Evolutionary conservation across 2,113 vertebrate genomes (phyloP).

Genomic region (Cebidichthys violaceus): DNA sequence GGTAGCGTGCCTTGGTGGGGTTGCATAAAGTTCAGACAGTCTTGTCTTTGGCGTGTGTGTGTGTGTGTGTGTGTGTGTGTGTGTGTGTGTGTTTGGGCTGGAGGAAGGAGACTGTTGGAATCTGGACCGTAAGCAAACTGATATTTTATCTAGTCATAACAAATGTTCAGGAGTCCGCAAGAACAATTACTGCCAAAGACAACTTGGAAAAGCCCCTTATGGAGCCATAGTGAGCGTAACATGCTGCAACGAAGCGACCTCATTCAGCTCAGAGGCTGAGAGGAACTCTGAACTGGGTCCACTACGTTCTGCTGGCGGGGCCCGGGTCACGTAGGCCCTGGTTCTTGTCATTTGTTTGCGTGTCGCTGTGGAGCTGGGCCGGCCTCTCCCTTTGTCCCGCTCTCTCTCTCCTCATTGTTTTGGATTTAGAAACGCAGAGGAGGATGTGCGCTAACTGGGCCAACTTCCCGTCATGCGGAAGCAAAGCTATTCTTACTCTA

Average conservation of each 20-base stretch:
- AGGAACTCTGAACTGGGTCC: constrained; percentile 28
- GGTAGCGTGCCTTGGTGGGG: background rate
- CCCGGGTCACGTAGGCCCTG: constrained; percentile 79
- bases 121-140: constrained; percentile 53
- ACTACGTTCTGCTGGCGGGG: constrained; percentile 48
- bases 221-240: constrained; percentile 13
- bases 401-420: constrained; percentile 75
- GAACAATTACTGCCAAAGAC: constrained; percentile 40
- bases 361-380: constrained; percentile 37
- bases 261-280: background rate
- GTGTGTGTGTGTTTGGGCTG: constrained; percentile 41
- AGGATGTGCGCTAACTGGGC: constrained; percentile 78
- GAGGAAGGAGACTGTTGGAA: constrained; percentile 58
- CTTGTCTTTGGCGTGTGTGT: constrained; percentile 44
- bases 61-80: constrained; percentile 33
- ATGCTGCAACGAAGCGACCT: background rate
- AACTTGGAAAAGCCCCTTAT: constrained; percentile 51
- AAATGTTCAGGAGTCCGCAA: constrained; percentile 43
- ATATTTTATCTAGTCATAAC: constrained; percentile 70
- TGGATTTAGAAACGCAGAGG: constrained; percentile 65
- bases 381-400: constrained; percentile 73
- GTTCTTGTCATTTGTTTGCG: constrained; percentile 62
- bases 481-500: constrained; percentile 74
- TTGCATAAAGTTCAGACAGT: constrained; percentile 25
- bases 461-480: constrained; percentile 76